These are phyloP conservation scores for Gulo gulo DNA, from an alignment of 2,113 vertebrate genomes.

Conservation along the genomic window DNA sequence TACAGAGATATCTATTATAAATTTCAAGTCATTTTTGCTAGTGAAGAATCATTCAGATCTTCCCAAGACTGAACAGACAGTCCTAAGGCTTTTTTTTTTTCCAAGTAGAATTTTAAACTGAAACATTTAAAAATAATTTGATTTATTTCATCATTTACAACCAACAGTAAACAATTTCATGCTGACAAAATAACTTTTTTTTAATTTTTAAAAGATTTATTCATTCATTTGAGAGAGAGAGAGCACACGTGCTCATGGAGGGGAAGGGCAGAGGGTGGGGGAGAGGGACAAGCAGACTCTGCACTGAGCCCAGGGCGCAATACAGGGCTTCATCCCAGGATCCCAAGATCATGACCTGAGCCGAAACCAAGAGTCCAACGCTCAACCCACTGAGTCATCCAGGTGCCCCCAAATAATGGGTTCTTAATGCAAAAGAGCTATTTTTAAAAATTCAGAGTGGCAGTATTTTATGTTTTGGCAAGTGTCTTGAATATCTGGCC, in stretches of 20 bases:
- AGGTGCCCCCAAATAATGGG: neutral
- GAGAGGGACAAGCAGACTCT: neutral
- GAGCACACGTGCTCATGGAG: neutral
- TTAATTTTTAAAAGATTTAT: neutral
- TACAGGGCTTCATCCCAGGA: neutral
- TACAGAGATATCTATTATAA: neutral
- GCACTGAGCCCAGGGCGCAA: neutral
- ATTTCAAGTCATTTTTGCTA: neutral
- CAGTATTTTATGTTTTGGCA: neutral
- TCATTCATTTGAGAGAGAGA: neutral
- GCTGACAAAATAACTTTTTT: neutral
- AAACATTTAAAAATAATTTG: neutral
- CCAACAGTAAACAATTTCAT: neutral
- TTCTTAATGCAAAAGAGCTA: neutral
- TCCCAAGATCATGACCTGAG: neutral
- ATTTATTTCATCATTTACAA: neutral
- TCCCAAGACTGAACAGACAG: neutral
- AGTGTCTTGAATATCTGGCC: neutral
- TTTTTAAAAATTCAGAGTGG: neutral
- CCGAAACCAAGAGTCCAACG: neutral
- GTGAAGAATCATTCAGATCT: neutral
- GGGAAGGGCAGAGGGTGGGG: neutral
- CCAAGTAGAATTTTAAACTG: neutral
- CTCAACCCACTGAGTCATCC: neutral
- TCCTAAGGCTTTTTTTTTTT: neutral